Base-by-base conservation (phyloP, 64 coral and sea anemone genomes). In the Pachyseris speciosa region DNA sequence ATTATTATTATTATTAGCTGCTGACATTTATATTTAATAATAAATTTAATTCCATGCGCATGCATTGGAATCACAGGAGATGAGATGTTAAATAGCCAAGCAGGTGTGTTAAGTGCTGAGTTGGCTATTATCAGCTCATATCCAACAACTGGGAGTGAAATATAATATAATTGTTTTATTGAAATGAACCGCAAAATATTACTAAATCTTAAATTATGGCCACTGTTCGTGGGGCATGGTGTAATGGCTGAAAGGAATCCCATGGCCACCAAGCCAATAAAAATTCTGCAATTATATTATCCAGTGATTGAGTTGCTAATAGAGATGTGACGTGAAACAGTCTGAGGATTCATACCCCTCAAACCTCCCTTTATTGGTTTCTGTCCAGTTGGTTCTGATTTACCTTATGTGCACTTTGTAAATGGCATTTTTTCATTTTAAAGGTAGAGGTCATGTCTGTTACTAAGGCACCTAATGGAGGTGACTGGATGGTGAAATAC, bases 371-470 rank as follows among this genome's bases (percentile, higher is more conserved):
- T 0, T 39, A 30, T 36, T 39, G 8, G 2, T 36, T 71, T 1
- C 0, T 71, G 32, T 74, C 8, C 31, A 28, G 26, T 47, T 74
- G 34, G 17, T 9, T 7, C 34, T 9, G 1, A 26, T 34, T 15
- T 17, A 37, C 65, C 65, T 37, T 37, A 17, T 34, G 65, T 15
- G 11, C 29, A 37, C 65, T 32, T 26, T 37, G 32, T 1, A 30
- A 33, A 68, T 2, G 0, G 25, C 37, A 27, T 3, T 6, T 50
- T 50, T 8, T 52, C 8, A 24, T 41, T 61, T 24, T 13, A 25
- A 5, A 92, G 81, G 58, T 92, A 2, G 83, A 92, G 22, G 90
- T 92, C 17, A 67, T 78, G 42, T 31, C 81, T 16, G 47, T 92
- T 11, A n/a, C 37, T 3, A 84, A 85, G 53, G 40, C 55, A 16